Percentiles rank a stretch among this genome's conserved stretches.
Conservation (phyloP, 30 jellyfish, hydroid and myxozoan species). For the Haliclystus octoradiatus region DNA sequence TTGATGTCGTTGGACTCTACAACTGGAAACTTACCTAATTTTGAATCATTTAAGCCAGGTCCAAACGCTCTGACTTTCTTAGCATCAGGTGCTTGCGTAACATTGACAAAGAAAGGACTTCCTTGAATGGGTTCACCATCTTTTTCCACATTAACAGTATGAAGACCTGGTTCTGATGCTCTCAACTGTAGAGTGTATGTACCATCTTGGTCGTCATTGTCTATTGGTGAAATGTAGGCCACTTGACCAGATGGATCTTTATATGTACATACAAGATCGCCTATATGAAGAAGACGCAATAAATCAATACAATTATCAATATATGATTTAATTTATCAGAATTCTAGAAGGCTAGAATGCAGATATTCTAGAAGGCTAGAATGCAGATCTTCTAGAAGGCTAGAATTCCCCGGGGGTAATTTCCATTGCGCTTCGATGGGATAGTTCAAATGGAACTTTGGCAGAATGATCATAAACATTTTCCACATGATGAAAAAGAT, state of each 20-base stretch:
- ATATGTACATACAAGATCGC: not conserved
- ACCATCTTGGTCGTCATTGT: not conserved
- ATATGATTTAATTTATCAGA: no score
- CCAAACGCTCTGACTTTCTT: slow-evolving; percentile 1
- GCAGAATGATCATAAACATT: no score
- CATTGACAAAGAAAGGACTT: not conserved
- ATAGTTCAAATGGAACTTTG: no score
- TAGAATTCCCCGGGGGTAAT: no score
- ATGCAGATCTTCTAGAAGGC: no score
- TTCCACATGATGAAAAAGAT: no score
- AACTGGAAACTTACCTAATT: not conserved
- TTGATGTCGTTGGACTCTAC: no score
- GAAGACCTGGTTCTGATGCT: not conserved
- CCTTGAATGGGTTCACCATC: not conserved
- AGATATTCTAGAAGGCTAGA: no score
- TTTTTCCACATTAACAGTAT: not conserved
- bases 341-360: no score
- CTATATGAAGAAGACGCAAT: no score
- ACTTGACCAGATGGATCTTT: not conserved
- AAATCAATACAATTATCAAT: not conserved
- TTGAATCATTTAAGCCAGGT: not conserved
- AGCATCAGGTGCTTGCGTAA: not conserved
- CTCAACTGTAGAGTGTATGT: not conserved
- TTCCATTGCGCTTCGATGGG: no score
- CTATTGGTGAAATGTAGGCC: not conserved